Evolutionary conservation across 2,797 vertebrate genomes (phyloP).

Genomic region (Mustela erminea): DNA sequence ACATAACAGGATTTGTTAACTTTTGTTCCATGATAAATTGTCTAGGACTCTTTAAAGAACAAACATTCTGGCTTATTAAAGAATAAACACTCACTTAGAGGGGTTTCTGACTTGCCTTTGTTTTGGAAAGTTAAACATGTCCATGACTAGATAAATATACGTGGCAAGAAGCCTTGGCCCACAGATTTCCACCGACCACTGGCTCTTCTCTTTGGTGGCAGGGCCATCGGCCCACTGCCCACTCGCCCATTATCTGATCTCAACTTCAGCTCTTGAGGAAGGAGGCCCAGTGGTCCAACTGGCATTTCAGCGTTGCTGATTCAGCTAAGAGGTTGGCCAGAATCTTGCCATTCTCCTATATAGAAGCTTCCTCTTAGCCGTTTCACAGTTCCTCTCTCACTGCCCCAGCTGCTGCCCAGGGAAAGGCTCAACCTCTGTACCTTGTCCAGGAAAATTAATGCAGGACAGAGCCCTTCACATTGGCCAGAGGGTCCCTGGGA

Average conservation of each 20-base stretch:
- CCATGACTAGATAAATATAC: not conserved
- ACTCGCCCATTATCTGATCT: not conserved
- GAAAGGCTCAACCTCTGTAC: not conserved
- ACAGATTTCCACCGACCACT: not conserved
- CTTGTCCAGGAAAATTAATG: not conserved
- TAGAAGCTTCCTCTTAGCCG: not conserved
- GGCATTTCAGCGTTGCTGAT: not conserved
- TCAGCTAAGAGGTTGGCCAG: not conserved
- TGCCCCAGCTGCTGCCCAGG: not conserved
- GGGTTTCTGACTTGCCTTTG: not conserved
- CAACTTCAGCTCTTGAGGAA: not conserved
- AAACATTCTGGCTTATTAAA: constrained; percentile 34
- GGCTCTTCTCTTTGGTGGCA: not conserved
- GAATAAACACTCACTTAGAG: constrained; percentile 7
- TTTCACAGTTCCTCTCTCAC: not conserved
- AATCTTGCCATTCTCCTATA: not conserved
- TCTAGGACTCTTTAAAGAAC: not conserved
- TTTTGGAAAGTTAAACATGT: not conserved
- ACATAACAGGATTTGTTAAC: not conserved
- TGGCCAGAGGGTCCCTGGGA: not conserved
- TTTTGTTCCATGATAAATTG: constrained; percentile 41
- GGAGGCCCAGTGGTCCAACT: not conserved
- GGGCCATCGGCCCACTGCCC: not conserved
- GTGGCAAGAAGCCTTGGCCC: not conserved
- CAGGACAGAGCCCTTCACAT: not conserved